A percentile compares a stretch with the other conserved stretches of the same genome.
Conservation (phyloP, 1,140 invertebrate species). For the Trichoplusia ni region DNA sequence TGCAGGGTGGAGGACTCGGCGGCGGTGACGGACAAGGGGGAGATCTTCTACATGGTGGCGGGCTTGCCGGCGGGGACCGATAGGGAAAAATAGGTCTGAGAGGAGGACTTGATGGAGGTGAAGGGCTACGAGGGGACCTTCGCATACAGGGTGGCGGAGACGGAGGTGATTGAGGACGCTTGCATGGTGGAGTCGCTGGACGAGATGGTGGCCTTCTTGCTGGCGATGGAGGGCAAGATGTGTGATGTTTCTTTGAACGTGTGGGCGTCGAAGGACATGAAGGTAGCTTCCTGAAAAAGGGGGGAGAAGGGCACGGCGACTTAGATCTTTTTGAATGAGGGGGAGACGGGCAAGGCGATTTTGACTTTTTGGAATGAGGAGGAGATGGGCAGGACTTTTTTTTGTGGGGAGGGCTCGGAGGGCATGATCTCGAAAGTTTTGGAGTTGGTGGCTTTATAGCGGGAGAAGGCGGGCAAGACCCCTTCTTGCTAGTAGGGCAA, state of each 20-base stretch:
- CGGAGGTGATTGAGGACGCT: too few species aligned
- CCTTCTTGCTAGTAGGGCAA: too few species aligned
- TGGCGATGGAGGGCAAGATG: too few species aligned
- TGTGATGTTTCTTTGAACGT: too few species aligned
- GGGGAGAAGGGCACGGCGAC: neutral
- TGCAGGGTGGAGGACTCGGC: neutral
- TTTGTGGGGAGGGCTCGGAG: neutral
- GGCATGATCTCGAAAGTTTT: too few species aligned
- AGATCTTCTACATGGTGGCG: neutral
- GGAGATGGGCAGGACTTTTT: neutral
- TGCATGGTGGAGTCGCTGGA: neutral
- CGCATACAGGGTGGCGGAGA: too few species aligned
- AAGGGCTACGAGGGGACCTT: too few species aligned
- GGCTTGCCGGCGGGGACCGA: neutral
- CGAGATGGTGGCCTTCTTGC: too few species aligned
- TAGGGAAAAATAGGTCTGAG: too few species aligned
- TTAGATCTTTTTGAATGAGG: neutral
- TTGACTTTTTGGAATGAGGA: conserved; percentile 20
- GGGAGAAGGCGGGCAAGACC: neutral
- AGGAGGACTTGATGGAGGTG: too few species aligned
- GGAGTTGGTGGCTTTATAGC: too few species aligned
- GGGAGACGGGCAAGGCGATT: conserved; percentile 9
- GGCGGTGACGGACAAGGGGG: neutral
- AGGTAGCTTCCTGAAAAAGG: neutral
- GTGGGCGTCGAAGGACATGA: too few species aligned